Evolutionary conservation across 2,888 invertebrate species (phyloP).

Genomic region (Anticlea derivata): DNA sequence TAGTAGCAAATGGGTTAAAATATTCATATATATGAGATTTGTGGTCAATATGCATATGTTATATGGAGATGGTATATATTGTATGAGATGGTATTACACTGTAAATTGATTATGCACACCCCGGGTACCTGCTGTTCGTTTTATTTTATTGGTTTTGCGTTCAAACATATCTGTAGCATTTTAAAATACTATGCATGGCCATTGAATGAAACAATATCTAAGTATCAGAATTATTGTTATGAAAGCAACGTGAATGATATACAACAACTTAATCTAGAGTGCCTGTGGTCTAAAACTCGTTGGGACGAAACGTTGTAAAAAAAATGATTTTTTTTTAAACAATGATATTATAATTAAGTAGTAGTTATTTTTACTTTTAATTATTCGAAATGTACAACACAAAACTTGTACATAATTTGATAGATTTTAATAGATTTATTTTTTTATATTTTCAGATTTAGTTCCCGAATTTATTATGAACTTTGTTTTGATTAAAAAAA

Average conservation of each 20-base stretch:
- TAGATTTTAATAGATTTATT: constrained; percentile 37
- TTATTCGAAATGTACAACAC: constrained; percentile 38
- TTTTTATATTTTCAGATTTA: constrained; percentile 38
- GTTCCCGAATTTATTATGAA: constrained; percentile 37
- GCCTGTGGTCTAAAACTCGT: constrained; percentile 40
- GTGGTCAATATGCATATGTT: constrained; percentile 53
- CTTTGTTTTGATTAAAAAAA: constrained; percentile 47
- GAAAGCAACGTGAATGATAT: constrained; percentile 44
- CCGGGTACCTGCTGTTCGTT: constrained; percentile 65
- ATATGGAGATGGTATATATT: constrained; percentile 43
- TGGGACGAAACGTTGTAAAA: constrained; percentile 24
- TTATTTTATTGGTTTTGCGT: constrained; percentile 62
- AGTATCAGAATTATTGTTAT: constrained; percentile 41
- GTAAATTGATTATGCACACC: constrained; percentile 73
- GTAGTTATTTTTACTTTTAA: too few species aligned
- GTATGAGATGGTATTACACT: constrained; percentile 50
- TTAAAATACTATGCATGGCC: constrained; percentile 75
- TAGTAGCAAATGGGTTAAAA: constrained; percentile 62
- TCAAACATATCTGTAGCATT: constrained; percentile 61
- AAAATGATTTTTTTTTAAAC: not conserved
- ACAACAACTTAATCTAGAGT: constrained; percentile 46
- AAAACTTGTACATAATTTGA: constrained; percentile 41
- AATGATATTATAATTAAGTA: too few species aligned
- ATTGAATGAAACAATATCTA: constrained; percentile 65
- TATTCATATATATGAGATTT: constrained; percentile 40